Evolutionary conservation across 2,797 vertebrate species (phyloP), one percentile per base, ranked within the genome.

Genomic region (Xiphorhynchus erythropygius): DNA sequence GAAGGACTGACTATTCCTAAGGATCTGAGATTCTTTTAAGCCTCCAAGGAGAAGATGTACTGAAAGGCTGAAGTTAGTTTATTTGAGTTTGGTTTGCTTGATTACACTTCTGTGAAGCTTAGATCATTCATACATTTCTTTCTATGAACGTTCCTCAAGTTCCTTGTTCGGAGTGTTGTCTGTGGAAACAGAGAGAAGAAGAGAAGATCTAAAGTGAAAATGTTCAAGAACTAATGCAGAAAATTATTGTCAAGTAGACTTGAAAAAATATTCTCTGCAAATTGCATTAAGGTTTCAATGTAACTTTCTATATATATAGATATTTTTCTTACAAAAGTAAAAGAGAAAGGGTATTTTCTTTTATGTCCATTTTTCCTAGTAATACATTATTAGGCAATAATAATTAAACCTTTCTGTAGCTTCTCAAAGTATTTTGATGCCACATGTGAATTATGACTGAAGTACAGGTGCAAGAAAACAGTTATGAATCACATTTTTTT

Each of bases 141-240:
- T 65, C 30, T 70, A 49, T 27, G 67, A 83, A 94, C 94, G 47
- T 55, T 77, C 18, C 11, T 91, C 47, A 49, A 74, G 35, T 71
- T 53, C 69, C 13, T 88, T 55, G 16, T 83, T 95, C 60, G 44
- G 68, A 60, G 63, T 32, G 42, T 37, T 89, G 23, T 33, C 60
- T 63, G 62, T 23, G 52, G 65, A 33, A 50, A 71, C 80, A 87
- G 33, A 56, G 24, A 65, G 17, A 42, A 32, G n/a, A 33, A 79
- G 87, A 87, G 28, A 95, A 79, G 44, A 44, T 18, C 35, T 37
- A 15, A 86, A 87, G 89, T 52, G 14, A 85, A 97, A 95, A 83
- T 13, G 4, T 41, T 70, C 77, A 92, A 73, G 81, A 86, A 71
- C 30, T 35, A 92, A 85, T 80, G 83, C 16, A 77, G 71, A 71